Conservation (phyloP, 2,888 invertebrate species). For the Aspidiotus rigidus region DNA sequence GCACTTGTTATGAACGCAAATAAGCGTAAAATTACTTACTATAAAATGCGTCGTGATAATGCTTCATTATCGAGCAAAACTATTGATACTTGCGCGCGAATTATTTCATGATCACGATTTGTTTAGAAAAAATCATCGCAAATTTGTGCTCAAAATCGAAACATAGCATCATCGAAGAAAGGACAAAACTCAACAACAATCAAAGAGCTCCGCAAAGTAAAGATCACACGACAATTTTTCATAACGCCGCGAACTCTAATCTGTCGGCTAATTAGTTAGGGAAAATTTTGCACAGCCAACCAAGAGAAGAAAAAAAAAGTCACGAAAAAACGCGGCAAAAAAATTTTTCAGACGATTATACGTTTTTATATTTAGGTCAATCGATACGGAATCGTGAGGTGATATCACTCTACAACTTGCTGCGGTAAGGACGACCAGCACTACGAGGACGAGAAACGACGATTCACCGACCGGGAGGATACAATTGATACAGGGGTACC, state of each 20-base stretch:
- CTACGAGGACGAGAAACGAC: conserved; percentile 9
- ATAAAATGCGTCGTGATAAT: conserved; percentile 26
- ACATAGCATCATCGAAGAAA: not conserved
- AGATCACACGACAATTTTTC: too few relatives aligned
- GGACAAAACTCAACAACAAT: not conserved
- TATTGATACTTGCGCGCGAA: not conserved
- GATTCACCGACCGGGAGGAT: not conserved
- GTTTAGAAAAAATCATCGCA: not conserved
- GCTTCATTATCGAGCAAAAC: conserved; percentile 17
- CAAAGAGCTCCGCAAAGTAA: not conserved
- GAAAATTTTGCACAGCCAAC: not conserved
- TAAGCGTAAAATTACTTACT: conserved; percentile 21
- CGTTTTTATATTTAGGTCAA: conserved; percentile 23
- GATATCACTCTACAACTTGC: conserved; percentile 1
- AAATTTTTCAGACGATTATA: conserved; percentile 12
- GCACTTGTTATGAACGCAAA: not conserved
- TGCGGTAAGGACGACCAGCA: conserved; percentile 6
- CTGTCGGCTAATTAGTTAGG: not conserved
- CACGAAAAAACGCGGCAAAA: not conserved
- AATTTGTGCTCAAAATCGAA: not conserved
- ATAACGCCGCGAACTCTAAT: too few relatives aligned
- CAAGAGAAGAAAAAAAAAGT: not conserved
- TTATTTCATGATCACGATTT: not conserved
- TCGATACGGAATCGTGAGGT: conserved; percentile 23
- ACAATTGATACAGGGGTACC: not conserved